Base-by-base conservation (phyloP, 2,888 invertebrate species). In the Megamerina dolium region DNA sequence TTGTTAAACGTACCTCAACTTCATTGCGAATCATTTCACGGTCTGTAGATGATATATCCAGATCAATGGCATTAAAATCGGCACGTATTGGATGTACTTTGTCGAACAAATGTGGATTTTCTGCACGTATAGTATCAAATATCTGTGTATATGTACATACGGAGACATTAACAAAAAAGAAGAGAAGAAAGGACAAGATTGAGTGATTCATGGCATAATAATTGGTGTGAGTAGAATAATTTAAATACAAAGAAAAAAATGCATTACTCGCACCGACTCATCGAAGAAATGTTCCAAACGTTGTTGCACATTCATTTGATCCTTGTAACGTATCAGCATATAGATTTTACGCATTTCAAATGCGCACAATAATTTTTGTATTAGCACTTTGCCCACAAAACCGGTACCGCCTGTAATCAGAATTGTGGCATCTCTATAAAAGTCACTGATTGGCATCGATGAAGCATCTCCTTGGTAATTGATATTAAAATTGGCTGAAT, bases 81-180 rank as follows among this genome's bases (percentile, higher is more conserved):
- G 77, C 78, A 45, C 59, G 60, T 34, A 84, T 71, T 4, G 79
- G 75, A 45, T 76, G 71, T 42, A 84, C 64, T 65, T 83, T 83
- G 18, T 68, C 56, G 40, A 77, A 63, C 29, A 64, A 55, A 13
- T 68, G 63, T 1, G 78, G 76, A 20, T 66, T 58, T 39, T 74
- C 69, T 3, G 61, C 58, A 37, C 75, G 74, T 41, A 81, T 56
- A 49, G 65, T 68, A 52, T 79, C 77, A 60, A 79, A 81, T 41
- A 79, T 64, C 80, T 79, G 52, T 14, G 18, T 27, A 35, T n/a
- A 36, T n/a, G n/a, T n/a, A n/a, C n/a, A n/a, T n/a, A n/a, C n/a
- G n/a, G n/a, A n/a, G n/a, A n/a, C n/a, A n/a, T n/a, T n/a, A n/a
- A n/a, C n/a, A n/a, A n/a, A n/a, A n/a, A n/a, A n/a, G n/a, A n/a